phyloP scores from a whole-genome alignment of 2,888 invertebrate species.

The Rambutsinella grinnellia region DNA sequence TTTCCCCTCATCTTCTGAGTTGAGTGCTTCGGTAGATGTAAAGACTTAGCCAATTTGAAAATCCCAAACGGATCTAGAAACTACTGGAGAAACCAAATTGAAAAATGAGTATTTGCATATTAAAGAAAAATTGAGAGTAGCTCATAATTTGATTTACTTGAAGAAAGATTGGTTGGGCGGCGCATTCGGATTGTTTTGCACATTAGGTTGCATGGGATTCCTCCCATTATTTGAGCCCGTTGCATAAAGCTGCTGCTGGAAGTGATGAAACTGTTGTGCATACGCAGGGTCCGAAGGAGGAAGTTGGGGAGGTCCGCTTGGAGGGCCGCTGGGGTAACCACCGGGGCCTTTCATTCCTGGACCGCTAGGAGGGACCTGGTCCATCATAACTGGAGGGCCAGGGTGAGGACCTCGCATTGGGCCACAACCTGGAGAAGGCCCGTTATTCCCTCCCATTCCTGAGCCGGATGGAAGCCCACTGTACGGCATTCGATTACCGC shows the following conservation, averaged over 20 bases:
- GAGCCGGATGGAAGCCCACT: slow-evolving; percentile 59
- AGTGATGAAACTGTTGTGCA: slow-evolving; percentile 95
- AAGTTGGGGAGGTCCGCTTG: slow-evolving; percentile 86
- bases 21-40: slow-evolving; percentile 3
- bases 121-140: neutral
- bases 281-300: slow-evolving; percentile 91
- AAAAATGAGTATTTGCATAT: too few species aligned
- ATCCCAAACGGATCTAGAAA: slow-evolving; percentile 44
- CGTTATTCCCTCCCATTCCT: slow-evolving; percentile 66
- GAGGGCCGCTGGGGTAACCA: slow-evolving; percentile 79
- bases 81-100: too few species aligned
- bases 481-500: slow-evolving; percentile 64
- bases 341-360: slow-evolving; percentile 69
- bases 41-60: slow-evolving; percentile 26
- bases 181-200: slow-evolving; percentile 65
- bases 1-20: slow-evolving; percentile 5
- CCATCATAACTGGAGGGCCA: slow-evolving; percentile 69
- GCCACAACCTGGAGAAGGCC: slow-evolving; percentile 67
- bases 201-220: slow-evolving; percentile 71
- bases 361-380: slow-evolving; percentile 70
- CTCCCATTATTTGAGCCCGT: slow-evolving; percentile 77
- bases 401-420: slow-evolving; percentile 65
- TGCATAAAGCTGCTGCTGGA: slow-evolving; percentile 94
- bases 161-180: slow-evolving; percentile 66
- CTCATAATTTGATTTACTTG: slow-evolving; percentile 58